These are phyloP conservation scores for Harlomillsia oculata DNA, from an alignment of 1,140 invertebrate genomes.

Conservation along the genomic window DNA sequence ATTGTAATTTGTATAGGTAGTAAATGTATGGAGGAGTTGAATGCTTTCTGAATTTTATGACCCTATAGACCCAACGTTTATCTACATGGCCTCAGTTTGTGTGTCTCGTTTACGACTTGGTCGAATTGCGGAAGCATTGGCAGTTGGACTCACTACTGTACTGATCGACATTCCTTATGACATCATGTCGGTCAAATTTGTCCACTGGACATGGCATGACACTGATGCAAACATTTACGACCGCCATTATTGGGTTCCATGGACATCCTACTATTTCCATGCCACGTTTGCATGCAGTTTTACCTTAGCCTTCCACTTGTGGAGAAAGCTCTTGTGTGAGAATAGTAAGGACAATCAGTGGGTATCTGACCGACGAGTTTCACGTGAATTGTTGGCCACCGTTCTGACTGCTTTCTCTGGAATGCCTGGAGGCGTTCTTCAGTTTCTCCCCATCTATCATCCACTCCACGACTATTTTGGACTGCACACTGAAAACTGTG, in stretches of 20 bases:
- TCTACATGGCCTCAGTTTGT: slow-evolving; percentile 59
- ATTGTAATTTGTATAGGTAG: no score
- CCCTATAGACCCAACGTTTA: slow-evolving; percentile 59
- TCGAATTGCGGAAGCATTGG: slow-evolving; percentile 58
- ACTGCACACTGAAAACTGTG: slow-evolving; percentile 61
- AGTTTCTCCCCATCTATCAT: slow-evolving; percentile 64
- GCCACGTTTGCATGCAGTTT: slow-evolving; percentile 62
- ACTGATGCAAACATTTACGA: slow-evolving; percentile 71
- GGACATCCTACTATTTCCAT: slow-evolving; percentile 73
- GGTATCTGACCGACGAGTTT: slow-evolving; percentile 46
- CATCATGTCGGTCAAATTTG: slow-evolving; percentile 64
- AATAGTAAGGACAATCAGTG: slow-evolving; percentile 45
- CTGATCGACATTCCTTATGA: slow-evolving; percentile 71
- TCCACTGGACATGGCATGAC: slow-evolving; percentile 79
- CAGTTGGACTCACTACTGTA: slow-evolving; percentile 62
- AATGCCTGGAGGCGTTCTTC: slow-evolving; percentile 57
- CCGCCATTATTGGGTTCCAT: slow-evolving; percentile 62
- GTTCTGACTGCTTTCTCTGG: slow-evolving; percentile 52
- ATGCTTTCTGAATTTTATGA: no score
- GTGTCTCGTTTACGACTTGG: slow-evolving; percentile 55
- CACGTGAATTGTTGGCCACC: slow-evolving; percentile 49
- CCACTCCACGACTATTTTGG: slow-evolving; percentile 57
- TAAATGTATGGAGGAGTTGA: no score
- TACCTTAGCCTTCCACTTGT: slow-evolving; percentile 55
- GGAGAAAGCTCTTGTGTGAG: slow-evolving; percentile 46